Conservation (phyloP, 2,113 vertebrate genomes). For the Atlantisia rogersi region DNA sequence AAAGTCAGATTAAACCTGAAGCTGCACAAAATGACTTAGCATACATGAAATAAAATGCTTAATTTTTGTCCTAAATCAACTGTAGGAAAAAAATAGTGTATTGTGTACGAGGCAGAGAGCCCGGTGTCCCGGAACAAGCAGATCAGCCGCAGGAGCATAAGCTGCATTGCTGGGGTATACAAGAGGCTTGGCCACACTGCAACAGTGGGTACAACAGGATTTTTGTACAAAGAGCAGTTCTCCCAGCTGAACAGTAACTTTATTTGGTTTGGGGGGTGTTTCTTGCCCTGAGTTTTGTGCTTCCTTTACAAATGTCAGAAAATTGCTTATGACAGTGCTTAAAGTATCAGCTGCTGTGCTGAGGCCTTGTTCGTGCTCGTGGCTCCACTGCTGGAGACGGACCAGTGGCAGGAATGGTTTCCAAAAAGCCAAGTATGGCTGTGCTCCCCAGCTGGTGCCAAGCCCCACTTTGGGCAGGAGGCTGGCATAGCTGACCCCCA, state of each 20-base stretch:
- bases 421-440: background rate
- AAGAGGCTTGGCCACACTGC: background rate
- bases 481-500: accelerated
- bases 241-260: background rate
- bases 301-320: background rate
- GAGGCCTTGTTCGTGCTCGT: background rate
- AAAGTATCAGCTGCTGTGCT: background rate
- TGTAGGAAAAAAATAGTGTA: background rate
- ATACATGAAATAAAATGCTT: slow-evolving; percentile 22
- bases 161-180: background rate
- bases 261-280: background rate
- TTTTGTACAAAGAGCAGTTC: background rate
- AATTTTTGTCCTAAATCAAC: slow-evolving; percentile 7
- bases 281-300: background rate
- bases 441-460: background rate
- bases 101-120: background rate
- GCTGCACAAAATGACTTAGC: background rate
- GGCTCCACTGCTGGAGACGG: background rate
- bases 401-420: background rate
- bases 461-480: background rate
- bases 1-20: slow-evolving; percentile 30
- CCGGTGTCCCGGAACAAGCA: background rate
- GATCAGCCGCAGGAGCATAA: accelerated
- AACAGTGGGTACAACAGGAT: background rate
- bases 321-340: background rate